Conservation (phyloP, 2,888 invertebrate species). For the Napeogenes sylphis region DNA sequence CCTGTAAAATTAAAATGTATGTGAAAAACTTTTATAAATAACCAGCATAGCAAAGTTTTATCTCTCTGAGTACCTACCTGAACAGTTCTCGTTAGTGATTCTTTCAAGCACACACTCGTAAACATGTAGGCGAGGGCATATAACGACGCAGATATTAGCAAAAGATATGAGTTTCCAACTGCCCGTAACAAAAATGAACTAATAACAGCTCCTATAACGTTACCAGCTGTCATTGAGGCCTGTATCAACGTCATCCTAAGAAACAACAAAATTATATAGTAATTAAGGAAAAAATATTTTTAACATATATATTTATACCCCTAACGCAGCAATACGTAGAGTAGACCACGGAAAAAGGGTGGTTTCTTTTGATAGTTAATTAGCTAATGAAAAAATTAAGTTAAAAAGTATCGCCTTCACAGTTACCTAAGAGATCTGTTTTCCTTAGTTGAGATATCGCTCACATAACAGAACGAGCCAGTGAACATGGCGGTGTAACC, state of each 20-base stretch:
- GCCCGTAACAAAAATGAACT: constrained; percentile 78
- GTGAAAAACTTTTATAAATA: no score
- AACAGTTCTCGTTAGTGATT: constrained; percentile 68
- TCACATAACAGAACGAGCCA: constrained; percentile 81
- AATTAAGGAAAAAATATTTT: no score
- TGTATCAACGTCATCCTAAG: constrained; percentile 81
- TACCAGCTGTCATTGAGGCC: constrained; percentile 77
- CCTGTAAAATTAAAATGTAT: constrained; percentile 49
- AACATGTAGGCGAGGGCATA: constrained; percentile 68
- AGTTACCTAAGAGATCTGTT: constrained; percentile 80
- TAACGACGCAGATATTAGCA: constrained; percentile 61
- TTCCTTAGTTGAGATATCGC: constrained; percentile 79
- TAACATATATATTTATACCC: no score
- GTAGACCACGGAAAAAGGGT: no score
- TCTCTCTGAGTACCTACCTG: constrained; percentile 41
- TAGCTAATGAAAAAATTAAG: not conserved
- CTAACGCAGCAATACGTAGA: no score
- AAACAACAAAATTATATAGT: constrained; percentile 27
- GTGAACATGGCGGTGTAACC: constrained; percentile 80
- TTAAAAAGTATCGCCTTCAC: not conserved
- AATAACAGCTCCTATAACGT: constrained; percentile 77
- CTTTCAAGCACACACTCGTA: constrained; percentile 68
- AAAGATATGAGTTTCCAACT: constrained; percentile 74
- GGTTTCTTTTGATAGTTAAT: not conserved
- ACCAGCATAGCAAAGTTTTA: no score